Conservation (phyloP, 2,888 invertebrate species). For the Noctua janthe region DNA sequence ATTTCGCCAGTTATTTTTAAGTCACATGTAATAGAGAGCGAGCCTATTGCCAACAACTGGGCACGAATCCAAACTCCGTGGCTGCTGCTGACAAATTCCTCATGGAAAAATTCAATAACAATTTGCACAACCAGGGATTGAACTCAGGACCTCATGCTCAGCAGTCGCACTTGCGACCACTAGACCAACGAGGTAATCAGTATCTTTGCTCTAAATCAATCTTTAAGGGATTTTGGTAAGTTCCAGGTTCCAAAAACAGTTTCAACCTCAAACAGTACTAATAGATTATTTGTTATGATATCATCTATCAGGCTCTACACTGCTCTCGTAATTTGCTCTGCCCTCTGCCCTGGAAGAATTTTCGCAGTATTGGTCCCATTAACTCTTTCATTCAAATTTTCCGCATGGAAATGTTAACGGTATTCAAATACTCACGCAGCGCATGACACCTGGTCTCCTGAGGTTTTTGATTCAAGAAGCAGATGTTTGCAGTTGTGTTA, state of each 20-base stretch:
- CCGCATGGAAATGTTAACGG: background rate
- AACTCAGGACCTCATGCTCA: background rate
- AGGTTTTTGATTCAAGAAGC: constrained; percentile 69
- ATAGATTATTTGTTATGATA: background rate
- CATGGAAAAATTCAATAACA: background rate
- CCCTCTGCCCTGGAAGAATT: too few species aligned
- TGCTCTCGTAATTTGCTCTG: background rate
- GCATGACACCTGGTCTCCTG: constrained; percentile 73
- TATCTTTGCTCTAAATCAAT: background rate
- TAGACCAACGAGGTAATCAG: background rate
- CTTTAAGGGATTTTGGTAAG: background rate
- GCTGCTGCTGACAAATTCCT: background rate
- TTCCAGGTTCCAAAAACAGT: background rate
- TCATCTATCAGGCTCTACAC: background rate
- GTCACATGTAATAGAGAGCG: too few species aligned
- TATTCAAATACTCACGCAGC: constrained; percentile 65
- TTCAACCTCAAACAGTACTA: background rate
- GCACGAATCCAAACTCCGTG: background rate
- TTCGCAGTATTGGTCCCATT: background rate
- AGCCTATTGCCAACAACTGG: background rate
- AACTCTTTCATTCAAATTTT: background rate
- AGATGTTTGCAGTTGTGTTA: constrained; percentile 64
- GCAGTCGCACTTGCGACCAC: background rate
- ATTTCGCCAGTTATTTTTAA: background rate
- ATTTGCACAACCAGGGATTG: background rate